Evolutionary conservation across 2,113 vertebrate genomes (phyloP).

Genomic region (Pampusana beccarii): DNA sequence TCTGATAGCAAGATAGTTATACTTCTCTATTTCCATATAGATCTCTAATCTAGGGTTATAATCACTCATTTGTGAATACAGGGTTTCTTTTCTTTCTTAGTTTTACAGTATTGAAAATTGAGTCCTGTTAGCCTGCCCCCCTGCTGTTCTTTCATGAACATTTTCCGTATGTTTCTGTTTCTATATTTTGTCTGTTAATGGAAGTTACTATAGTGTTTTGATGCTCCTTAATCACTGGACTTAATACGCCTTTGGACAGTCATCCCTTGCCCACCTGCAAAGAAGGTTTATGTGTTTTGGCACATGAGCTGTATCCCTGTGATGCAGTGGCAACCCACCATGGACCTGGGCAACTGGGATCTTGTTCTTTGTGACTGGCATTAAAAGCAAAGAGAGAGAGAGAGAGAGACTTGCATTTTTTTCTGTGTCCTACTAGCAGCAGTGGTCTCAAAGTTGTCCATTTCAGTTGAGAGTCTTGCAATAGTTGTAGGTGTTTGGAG

Average conservation of each 20-base stretch:
- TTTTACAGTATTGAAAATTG: not conserved
- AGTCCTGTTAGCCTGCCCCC: not conserved
- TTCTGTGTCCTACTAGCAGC: not conserved
- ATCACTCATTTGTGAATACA: not conserved
- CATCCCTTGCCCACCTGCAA: not conserved
- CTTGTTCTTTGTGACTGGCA: not conserved
- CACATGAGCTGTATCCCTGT: not conserved
- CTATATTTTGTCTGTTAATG: not conserved
- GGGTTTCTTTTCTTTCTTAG: not conserved
- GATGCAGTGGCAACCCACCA: not conserved
- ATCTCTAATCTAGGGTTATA: not conserved
- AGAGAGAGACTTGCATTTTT: not conserved
- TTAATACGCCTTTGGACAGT: not conserved
- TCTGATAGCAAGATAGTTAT: not conserved
- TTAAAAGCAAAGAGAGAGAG: not conserved
- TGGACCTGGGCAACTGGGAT: not conserved
- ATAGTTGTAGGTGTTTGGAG: not conserved
- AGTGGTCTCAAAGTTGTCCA: not conserved
- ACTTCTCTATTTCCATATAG: not conserved
- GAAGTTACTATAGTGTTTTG: not conserved
- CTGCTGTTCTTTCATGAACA: not conserved
- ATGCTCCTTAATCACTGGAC: not conserved
- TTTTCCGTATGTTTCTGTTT: not conserved
- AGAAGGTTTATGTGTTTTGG: not conserved
- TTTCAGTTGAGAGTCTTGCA: not conserved